Base-by-base conservation (phyloP, 1,140 invertebrate genomes). In the Ctenoplectra terminalis region DNA sequence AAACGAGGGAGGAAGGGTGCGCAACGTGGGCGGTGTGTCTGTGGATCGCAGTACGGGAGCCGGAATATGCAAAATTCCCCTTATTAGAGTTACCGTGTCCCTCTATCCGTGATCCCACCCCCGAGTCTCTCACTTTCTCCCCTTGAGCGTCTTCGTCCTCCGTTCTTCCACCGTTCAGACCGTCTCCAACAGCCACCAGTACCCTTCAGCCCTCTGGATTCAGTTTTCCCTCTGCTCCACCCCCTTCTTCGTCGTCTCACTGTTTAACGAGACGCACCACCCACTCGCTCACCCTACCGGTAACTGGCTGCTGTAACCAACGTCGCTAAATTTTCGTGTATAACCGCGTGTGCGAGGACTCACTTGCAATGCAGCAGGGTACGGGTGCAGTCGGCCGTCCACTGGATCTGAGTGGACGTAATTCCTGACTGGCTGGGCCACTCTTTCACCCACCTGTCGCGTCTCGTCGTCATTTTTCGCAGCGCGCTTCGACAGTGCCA, bases 351-450 rank as follows among this genome's bases (percentile, higher is more conserved):
- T 40, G 58, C 20, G 58, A 61, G 31, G 87, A n/a, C 90, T 92
- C 84, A 93, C 91, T 96, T 96, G 90, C 96, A 96, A 81, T 95
- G 95, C 64, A 95, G 93, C 26, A 97, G 93, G 48, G 95, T 95
- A 71, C 95, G 93, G 1, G 96, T 97, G 89, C 96, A 97, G 90
- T 97, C 96, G n/a, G 95, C 95, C 1, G 96, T 97, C 96, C 96
- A 97, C 91, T 96, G 95, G 85, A 97, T 98, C 94, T 96, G 96
- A 91, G 96, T 96, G 86, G 95, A 95, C 56, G 96, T 96, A 84
- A 97, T 96, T 66, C 96, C 96, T 26, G 96, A 93, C 89, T 97
- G 96, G 63, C 96, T 96, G 9, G 96, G 96, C 94, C 95, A 96
- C 50, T 96, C 94, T 85, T 96, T 95, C 61, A 97, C 95, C 96